Evolutionary conservation across 1,140 invertebrate species (phyloP).

Genomic region (Drosophila biarmipes): DNA sequence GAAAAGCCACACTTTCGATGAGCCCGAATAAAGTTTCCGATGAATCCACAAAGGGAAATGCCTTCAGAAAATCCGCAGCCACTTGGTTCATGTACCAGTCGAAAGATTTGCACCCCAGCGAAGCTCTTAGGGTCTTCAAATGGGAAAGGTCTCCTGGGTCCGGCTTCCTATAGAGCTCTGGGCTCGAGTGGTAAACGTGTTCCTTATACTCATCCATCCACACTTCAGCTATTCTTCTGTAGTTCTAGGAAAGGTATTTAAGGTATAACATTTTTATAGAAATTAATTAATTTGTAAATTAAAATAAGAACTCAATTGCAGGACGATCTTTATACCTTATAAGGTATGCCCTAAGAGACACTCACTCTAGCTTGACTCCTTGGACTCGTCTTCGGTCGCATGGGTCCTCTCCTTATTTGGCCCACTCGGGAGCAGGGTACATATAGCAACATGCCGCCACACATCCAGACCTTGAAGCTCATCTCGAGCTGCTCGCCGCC

Average conservation of each 20-base stretch:
- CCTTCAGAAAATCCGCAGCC: slow-evolving; percentile 91
- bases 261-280: not conserved
- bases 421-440: slow-evolving; percentile 97
- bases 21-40: slow-evolving; percentile 89
- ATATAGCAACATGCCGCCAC: slow-evolving; percentile 95
- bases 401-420: slow-evolving; percentile 89
- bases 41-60: slow-evolving; percentile 92
- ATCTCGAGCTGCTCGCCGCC: slow-evolving; percentile 99
- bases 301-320: not conserved
- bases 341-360: not conserved
- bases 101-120: slow-evolving; percentile 91
- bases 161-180: slow-evolving; percentile 85
- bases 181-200: slow-evolving; percentile 88
- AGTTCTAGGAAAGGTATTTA: slow-evolving; percentile 85
- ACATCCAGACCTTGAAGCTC: slow-evolving; percentile 97
- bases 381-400: slow-evolving; percentile 93
- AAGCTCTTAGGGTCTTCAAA: slow-evolving; percentile 87
- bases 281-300: not conserved
- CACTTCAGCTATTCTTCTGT: slow-evolving; percentile 91
- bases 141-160: slow-evolving; percentile 85
- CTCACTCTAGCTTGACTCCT: slow-evolving; percentile 85
- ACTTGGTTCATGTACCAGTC: slow-evolving; percentile 94
- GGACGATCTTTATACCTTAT: not conserved
- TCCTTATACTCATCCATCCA: slow-evolving; percentile 96
- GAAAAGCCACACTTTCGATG: slow-evolving; percentile 88